Base-by-base conservation (phyloP, 2,113 vertebrate species). In the Corapipo altera region DNA sequence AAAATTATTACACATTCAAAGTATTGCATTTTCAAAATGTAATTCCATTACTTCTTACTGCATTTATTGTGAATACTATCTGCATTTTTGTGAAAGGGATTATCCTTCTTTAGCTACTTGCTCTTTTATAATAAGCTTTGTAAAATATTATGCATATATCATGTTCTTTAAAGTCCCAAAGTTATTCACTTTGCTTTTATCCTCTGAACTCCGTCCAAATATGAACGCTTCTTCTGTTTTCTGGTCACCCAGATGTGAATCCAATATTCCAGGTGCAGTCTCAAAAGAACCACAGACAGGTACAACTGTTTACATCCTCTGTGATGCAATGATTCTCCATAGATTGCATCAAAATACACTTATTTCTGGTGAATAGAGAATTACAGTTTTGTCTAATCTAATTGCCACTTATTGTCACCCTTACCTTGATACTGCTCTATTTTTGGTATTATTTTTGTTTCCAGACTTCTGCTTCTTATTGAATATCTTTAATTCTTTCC, bases 231-330 rank as follows among this genome's bases (percentile, higher is more conserved):
- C 5, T 84, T 91, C 75, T 74, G 30, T 59, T 82, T 74, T 67
- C 57, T 24, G 49, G 59, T 74, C 6, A 5, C 76, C 32, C 48
- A 86, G 39, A 90, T 94, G 26, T 78, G 65, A 93, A 77, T 88
- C 33, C 33, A 90, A 23, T 94, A 94, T 91, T 94, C 88, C 95
- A 96, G 95, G 92, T 97, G 93, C 85, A 86, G 85, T 94, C 95
- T 96, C 95, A 86, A 77, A 91, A 94, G 93, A 32, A 83, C 28
- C 32, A 94, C 65, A 91, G 51, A 58, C 43, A 80, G 81, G 64
- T 81, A 84, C 44, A 88, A 80, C 16, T 59, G 15, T 49, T 77
- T 75, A 71, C 35, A 83, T 88, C 27, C 49, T 83, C 61, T 78
- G 27, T 78, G 48, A 95, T 88, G 78, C 73, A 90, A 91, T 74